Evolutionary conservation across 2,113 vertebrate genomes (phyloP).

Genomic region (Mirza zaza): DNA sequence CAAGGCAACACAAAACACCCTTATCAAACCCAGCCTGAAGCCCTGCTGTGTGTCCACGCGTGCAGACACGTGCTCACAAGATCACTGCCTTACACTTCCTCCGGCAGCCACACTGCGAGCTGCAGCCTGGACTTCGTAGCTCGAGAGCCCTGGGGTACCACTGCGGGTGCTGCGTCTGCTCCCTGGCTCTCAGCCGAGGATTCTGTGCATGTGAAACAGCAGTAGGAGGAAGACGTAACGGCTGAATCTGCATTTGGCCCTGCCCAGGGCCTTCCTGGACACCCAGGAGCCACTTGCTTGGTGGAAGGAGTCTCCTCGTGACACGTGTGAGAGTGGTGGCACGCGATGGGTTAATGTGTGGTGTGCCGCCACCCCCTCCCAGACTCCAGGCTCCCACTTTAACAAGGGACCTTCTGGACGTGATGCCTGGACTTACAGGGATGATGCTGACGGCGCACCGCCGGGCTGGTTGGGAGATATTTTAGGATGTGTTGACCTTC

Average conservation of each 20-base stretch:
- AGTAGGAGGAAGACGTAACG: neutral
- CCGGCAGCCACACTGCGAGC: neutral
- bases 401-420: neutral
- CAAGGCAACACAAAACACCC: neutral
- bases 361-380: fast-evolving
- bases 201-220: neutral
- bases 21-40: neutral
- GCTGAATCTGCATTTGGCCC: neutral
- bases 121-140: neutral
- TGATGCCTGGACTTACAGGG: neutral
- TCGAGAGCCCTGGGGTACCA: neutral
- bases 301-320: neutral
- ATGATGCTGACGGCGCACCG: neutral
- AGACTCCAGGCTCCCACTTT: neutral
- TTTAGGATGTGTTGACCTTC: neutral
- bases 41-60: neutral
- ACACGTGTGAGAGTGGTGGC: neutral
- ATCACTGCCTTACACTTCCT: no score
- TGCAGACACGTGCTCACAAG: neutral
- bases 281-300: neutral
- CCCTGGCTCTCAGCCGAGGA: neutral
- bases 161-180: neutral
- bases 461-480: neutral
- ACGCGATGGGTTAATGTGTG: neutral
- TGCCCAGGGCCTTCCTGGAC: neutral